Evolutionary conservation across 1,140 invertebrate species (phyloP).

Genomic region (Marisa cornuarietis): DNA sequence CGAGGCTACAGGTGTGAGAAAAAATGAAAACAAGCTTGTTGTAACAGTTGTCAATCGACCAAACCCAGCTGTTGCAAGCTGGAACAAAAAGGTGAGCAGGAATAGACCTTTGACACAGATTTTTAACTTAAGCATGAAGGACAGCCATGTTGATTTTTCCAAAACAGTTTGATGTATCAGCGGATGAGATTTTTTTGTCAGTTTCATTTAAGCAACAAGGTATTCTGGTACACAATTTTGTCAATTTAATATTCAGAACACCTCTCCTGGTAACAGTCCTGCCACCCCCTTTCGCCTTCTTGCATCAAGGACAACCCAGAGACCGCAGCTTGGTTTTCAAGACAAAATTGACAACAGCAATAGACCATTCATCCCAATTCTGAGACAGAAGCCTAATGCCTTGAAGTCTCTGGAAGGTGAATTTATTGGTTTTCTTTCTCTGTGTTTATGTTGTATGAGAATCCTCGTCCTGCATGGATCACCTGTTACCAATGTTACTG

Average conservation of each 20-base stretch:
- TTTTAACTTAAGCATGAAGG: not conserved
- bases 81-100: conserved; percentile 68
- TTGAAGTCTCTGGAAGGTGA: conserved; percentile 76
- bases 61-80: conserved; percentile 67
- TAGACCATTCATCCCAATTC: conserved; percentile 81
- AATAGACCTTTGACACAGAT: not conserved
- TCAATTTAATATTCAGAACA: conserved; percentile 10
- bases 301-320: conserved; percentile 78
- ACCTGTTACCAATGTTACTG: too few relatives aligned
- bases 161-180: too few relatives aligned
- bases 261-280: conserved; percentile 3
- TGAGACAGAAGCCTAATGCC: conserved; percentile 89
- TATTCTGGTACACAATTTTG: too few relatives aligned
- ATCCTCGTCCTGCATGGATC: too few relatives aligned
- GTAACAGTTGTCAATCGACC: conserved; percentile 66
- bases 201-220: too few relatives aligned
- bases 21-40: conserved; percentile 67
- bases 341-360: conserved; percentile 86
- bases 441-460: not conserved
- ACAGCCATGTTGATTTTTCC: not conserved
- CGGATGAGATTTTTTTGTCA: too few relatives aligned
- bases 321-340: conserved; percentile 86
- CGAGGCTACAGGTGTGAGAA: conserved; percentile 75
- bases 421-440: not conserved
- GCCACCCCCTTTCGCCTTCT: conserved; percentile 72